phyloP scores from a whole-genome alignment of 2,797 vertebrate species.

The Leucoraja ocellata region DNA sequence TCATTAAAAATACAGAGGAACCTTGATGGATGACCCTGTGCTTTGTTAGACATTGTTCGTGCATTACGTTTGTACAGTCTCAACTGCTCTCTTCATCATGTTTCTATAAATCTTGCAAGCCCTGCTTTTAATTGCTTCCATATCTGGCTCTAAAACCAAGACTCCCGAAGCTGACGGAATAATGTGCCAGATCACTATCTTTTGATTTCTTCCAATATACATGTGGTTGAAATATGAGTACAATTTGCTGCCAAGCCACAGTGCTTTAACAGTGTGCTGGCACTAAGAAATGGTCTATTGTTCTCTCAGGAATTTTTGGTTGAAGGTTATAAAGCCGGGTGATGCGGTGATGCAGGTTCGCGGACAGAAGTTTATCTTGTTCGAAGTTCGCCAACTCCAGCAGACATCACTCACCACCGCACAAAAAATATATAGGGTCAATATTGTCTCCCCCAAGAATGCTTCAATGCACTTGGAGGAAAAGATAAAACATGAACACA shows the following conservation, averaged over 20 bases:
- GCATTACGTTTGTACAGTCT: constrained; percentile 9
- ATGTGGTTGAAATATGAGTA: constrained; percentile 38
- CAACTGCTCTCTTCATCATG: neutral
- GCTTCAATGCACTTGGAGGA: neutral
- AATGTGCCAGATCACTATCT: constrained; percentile 34
- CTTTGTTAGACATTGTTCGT: neutral
- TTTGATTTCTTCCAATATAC: constrained; percentile 36
- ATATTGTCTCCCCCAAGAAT: neutral
- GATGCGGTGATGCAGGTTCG: neutral
- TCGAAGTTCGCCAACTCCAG: neutral
- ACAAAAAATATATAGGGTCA: neutral
- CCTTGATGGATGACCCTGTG: neutral
- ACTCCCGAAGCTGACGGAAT: constrained; percentile 33
- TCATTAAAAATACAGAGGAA: neutral
- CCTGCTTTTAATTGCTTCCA: constrained; percentile 36
- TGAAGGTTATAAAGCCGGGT: neutral
- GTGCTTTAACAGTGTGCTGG: constrained; percentile 28
- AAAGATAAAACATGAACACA: neutral
- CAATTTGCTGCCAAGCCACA: constrained; percentile 29
- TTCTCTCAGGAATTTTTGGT: constrained; percentile 14
- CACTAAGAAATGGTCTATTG: constrained; percentile 28
- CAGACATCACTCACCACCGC: neutral
- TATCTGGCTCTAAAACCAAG: constrained; percentile 32
- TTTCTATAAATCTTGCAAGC: constrained; percentile 35
- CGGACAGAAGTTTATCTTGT: neutral